Evolutionary conservation across 2,888 invertebrate genomes (phyloP), one percentile per base, ranked within the genome.

Genomic region (Epiblema foenella): DNA sequence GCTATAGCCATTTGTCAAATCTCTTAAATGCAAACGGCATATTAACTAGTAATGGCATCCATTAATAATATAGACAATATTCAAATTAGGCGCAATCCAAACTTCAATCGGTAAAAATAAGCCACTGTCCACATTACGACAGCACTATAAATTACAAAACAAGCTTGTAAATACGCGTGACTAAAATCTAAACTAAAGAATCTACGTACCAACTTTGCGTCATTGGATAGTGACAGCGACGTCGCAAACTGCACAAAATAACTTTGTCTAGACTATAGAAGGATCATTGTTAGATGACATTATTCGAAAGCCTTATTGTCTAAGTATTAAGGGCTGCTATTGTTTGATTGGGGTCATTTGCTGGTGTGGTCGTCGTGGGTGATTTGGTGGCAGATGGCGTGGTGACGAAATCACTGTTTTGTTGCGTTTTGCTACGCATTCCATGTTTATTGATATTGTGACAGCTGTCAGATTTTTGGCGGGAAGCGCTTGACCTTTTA

Each of bases 351-450:
- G 49, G 64, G 64, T 54, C 54, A 64, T 63, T 63, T 20, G 39
- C 39, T 54, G 52, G 39, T 54, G 54, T 29, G 49, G n/a, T 33
- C 59, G 57, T 64, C 69, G 72, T 72, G 60, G 65, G 68, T 65
- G 65, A 75, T 79, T 79, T 76, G 84, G 81, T 76, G 77, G 85
- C 88, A 88, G 83, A 88, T 88, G 88, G 80, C 73, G 72, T 52
- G 73, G 77, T 83, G 81, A 81, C 78, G 81, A 81, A 81, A 85
- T 73, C 64, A 33, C 65, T 74, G 76, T 74, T 78, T 80, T 75
- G 75, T 70, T 69, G 73, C 76, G 79, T 78, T 79, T 77, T 78
- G 80, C 79, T 80, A 77, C 69, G 68, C 64, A 54, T 73, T 56
- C 75, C 69, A 52, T 65, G 72, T 76, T 75, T 64, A 65, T 70